These are phyloP conservation scores for Pionites leucogaster DNA, from an alignment of 2,113 vertebrate genomes.

Conservation along the genomic window DNA sequence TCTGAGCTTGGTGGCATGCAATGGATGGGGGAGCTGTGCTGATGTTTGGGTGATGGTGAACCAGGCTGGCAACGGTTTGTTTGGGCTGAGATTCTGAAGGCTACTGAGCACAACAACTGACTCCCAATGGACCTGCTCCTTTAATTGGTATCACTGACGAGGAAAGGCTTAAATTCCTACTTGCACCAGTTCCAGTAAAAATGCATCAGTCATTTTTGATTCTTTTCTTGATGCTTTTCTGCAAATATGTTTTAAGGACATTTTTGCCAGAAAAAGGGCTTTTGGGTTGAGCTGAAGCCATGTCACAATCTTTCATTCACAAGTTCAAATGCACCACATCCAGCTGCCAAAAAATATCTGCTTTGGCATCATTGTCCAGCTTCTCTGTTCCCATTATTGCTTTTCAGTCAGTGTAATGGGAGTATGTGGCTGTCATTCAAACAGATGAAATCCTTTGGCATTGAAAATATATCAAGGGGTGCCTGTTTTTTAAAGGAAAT, in stretches of 20 bases:
- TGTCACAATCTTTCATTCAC: slow-evolving; percentile 40
- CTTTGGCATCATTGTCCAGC: neutral
- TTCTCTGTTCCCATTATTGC: neutral
- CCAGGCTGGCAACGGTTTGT: neutral
- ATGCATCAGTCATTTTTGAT: neutral
- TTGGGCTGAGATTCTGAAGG: neutral
- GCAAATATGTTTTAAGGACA: neutral
- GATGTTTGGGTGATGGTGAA: neutral
- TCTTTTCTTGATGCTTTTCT: neutral
- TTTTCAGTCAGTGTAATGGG: slow-evolving; percentile 26
- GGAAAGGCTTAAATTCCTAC: neutral
- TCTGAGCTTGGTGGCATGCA: accelerated
- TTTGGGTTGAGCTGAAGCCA: neutral
- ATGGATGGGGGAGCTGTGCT: accelerated
- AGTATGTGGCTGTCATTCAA: slow-evolving; percentile 55
- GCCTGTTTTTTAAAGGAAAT: slow-evolving; percentile 65
- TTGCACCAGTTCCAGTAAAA: neutral
- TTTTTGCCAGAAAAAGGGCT: slow-evolving; percentile 2
- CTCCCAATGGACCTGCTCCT: neutral
- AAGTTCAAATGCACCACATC: neutral
- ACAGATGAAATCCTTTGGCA: slow-evolving; percentile 55
- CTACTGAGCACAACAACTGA: neutral
- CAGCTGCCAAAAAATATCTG: slow-evolving; percentile 17
- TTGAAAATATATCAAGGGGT: slow-evolving; percentile 47
- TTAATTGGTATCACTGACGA: neutral